Percentiles rank a stretch among this genome's conserved stretches.
Evolutionary conservation across 2,888 invertebrate genomes (phyloP).

Genomic region (Papilio demoleus): DNA sequence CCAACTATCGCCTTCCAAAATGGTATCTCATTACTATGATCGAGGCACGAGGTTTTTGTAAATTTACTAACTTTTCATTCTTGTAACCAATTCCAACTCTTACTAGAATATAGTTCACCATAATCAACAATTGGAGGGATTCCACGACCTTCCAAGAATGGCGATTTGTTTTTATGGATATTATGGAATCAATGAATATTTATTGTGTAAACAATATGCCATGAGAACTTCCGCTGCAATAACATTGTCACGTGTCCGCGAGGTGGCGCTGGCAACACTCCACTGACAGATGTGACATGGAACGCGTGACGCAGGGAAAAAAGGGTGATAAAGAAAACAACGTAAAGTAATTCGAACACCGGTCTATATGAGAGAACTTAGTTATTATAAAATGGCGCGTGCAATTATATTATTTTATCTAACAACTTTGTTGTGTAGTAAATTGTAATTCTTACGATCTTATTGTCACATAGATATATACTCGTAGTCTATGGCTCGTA

Average conservation of each 20-base stretch:
- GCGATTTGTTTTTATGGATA: not conserved
- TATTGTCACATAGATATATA: no score
- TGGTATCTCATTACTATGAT: no score
- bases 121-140: no score
- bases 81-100: no score
- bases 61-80: no score
- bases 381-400: constrained; percentile 24
- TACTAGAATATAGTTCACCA: no score
- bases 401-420: not conserved
- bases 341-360: constrained; percentile 13
- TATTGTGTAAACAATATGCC: constrained; percentile 21
- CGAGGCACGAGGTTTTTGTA: no score
- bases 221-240: constrained; percentile 27
- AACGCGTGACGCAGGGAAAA: constrained; percentile 13
- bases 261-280: constrained; percentile 31
- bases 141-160: not conserved
- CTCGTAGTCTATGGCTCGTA: no score
- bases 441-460: no score
- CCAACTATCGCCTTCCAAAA: no score
- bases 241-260: constrained; percentile 36
- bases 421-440: no score
- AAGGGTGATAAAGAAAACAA: constrained; percentile 39
- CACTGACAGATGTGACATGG: constrained; percentile 29
- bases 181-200: constrained; percentile 10
- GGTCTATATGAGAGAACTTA: not conserved